These are phyloP conservation scores for Enhydra lutris DNA, from an alignment of 2,113 vertebrate species.

Conservation along the genomic window DNA sequence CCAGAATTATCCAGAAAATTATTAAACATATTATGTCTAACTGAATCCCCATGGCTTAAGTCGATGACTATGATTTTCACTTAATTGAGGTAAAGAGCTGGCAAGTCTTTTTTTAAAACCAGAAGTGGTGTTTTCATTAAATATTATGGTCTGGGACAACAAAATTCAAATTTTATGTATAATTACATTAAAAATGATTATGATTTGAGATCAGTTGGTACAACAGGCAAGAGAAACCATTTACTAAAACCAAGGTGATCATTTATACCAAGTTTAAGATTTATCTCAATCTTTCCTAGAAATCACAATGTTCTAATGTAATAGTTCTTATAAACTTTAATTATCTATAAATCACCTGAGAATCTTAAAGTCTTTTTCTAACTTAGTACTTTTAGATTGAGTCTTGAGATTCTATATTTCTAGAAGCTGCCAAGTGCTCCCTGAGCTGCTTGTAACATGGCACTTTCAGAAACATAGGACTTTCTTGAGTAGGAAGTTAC, in stretches of 20 bases:
- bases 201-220: not conserved
- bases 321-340: not conserved
- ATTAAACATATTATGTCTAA: not conserved
- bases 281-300: not conserved
- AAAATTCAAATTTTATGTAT: not conserved
- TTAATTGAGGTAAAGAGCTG: not conserved
- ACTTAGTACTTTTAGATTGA: not conserved
- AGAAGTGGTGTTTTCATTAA: not conserved
- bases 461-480: not conserved
- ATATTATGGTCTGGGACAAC: not conserved
- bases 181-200: not conserved
- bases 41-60: not conserved
- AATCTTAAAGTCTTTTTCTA: not conserved
- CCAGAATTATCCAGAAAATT: not conserved
- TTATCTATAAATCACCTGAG: not conserved
- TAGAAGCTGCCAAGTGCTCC: not conserved
- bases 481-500: not conserved
- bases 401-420: not conserved
- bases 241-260: not conserved
- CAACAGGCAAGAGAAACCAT: not conserved
- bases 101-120: not conserved
- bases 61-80: not conserved
- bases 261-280: not conserved
- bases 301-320: not conserved
- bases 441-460: not conserved